A percentile compares a stretch with the other conserved stretches of the same genome.
phyloP scores from a whole-genome alignment of 2,113 vertebrate genomes.

The Colius striatus region DNA sequence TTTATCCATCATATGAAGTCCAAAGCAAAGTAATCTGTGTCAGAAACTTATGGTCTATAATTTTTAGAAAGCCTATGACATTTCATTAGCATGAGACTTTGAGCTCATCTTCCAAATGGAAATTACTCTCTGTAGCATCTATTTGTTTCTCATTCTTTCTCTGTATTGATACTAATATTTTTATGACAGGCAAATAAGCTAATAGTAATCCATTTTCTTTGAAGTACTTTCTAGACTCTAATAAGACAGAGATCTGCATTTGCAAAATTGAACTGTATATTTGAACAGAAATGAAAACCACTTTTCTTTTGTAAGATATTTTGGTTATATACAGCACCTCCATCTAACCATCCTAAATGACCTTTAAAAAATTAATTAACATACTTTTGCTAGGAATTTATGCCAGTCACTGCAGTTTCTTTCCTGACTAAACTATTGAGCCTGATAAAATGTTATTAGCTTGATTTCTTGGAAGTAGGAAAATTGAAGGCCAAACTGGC shows the following conservation, averaged over 20 bases:
- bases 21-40: constrained; percentile 28
- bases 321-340: background rate
- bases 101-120: background rate
- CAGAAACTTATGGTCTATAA: constrained; percentile 15
- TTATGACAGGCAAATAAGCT: background rate
- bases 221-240: background rate
- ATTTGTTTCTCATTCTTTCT: background rate
- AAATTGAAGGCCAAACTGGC: constrained; percentile 27
- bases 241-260: background rate
- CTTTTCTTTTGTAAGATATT: background rate
- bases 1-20: constrained; percentile 38
- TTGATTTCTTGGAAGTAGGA: constrained; percentile 19
- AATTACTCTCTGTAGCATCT: background rate
- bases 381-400: background rate
- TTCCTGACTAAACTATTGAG: background rate
- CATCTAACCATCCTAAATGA: background rate
- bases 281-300: background rate
- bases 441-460: background rate
- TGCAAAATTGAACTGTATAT: background rate
- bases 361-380: background rate
- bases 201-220: background rate
- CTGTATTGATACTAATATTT: background rate
- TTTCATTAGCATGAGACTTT: background rate
- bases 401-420: background rate
- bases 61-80: background rate